These are phyloP conservation scores for Zophobas morio DNA, from an alignment of 1,140 invertebrate species.

Conservation along the genomic window DNA sequence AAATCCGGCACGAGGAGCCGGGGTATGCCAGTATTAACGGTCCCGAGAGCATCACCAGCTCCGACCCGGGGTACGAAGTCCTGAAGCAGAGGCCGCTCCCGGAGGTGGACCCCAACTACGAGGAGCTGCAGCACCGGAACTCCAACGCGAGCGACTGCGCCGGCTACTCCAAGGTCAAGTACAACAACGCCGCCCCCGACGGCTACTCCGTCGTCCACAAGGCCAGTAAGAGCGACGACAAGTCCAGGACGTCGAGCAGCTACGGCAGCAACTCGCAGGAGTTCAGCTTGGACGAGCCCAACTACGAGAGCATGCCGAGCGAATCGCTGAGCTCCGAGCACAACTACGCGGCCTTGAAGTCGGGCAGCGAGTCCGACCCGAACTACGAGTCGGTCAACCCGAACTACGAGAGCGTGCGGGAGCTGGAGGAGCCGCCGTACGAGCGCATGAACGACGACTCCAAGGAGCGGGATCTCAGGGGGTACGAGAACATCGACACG, in stretches of 20 bases:
- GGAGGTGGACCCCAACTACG: slow-evolving; percentile 80
- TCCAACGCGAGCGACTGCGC: slow-evolving; percentile 62
- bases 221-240: slow-evolving; percentile 59
- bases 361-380: slow-evolving; percentile 76
- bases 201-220: slow-evolving; percentile 74
- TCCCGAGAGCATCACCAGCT: slow-evolving; percentile 72
- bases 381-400: slow-evolving; percentile 71
- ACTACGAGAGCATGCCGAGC: slow-evolving; percentile 81
- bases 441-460: slow-evolving; percentile 68
- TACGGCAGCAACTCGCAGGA: slow-evolving; percentile 49
- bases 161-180: slow-evolving; percentile 68
- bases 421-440: slow-evolving; percentile 72
- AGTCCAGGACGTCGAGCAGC: slow-evolving; percentile 32
- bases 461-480: slow-evolving; percentile 63
- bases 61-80: slow-evolving; percentile 77
- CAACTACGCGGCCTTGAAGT: slow-evolving; percentile 72
- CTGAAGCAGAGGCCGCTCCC: slow-evolving; percentile 65
- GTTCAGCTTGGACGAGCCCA: slow-evolving; percentile 67
- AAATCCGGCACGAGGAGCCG: slow-evolving; percentile 69
- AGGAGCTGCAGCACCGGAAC: slow-evolving; percentile 72
- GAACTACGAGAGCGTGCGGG: slow-evolving; percentile 71
- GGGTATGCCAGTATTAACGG: slow-evolving; percentile 69
- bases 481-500: slow-evolving; percentile 66
- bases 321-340: slow-evolving; percentile 67
- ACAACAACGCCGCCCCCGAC: slow-evolving; percentile 61